Conservation (phyloP, 2,888 invertebrate species). For the Habroteleia sp. region DNA sequence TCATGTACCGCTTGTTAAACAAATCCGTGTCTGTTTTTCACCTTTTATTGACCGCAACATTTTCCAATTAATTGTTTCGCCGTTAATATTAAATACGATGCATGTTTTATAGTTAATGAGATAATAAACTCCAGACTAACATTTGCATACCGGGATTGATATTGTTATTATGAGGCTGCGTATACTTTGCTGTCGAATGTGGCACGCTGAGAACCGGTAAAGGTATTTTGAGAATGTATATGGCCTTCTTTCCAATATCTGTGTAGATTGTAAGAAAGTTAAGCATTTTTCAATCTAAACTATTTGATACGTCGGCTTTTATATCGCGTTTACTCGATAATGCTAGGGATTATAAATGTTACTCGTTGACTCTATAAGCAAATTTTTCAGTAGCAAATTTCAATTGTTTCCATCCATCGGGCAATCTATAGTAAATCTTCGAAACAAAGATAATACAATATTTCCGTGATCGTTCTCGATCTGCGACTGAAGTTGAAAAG, state of each 20-base stretch:
- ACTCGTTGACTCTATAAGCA: no score
- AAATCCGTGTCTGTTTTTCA: no score
- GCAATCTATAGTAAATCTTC: no score
- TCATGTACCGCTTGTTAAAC: no score
- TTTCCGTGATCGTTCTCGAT: no score
- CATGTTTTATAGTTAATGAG: constrained; percentile 1
- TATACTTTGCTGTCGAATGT: constrained; percentile 50
- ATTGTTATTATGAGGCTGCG: constrained; percentile 49
- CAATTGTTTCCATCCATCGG: no score
- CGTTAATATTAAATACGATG: background rate
- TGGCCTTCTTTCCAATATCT: constrained; percentile 62
- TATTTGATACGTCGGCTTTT: no score
- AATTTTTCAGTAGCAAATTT: no score
- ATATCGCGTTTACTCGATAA: no score
- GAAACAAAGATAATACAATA: no score
- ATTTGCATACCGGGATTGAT: constrained; percentile 25
- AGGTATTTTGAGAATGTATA: constrained; percentile 62
- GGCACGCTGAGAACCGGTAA: constrained; percentile 53
- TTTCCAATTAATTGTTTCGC: background rate
- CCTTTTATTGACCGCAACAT: background rate
- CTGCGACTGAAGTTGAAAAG: no score
- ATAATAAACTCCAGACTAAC: constrained; percentile 14
- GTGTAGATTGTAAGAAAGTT: constrained; percentile 51
- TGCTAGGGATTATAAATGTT: no score
- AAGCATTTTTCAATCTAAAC: constrained; percentile 29